These are phyloP conservation scores for Erethizon dorsatum DNA, from an alignment of 2,797 vertebrate species.

Conservation along the genomic window DNA sequence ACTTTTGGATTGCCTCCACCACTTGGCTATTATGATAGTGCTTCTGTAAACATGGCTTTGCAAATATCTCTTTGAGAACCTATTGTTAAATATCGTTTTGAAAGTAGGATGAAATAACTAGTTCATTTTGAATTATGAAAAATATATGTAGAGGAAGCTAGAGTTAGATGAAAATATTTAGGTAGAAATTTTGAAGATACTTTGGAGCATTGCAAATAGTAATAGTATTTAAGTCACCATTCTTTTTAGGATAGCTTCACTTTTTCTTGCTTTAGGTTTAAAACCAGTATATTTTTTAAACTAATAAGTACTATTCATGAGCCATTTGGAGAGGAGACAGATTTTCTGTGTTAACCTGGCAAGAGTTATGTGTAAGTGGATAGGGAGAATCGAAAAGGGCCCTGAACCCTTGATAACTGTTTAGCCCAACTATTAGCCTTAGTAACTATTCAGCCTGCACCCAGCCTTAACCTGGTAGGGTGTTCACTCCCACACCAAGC, in stretches of 20 bases:
- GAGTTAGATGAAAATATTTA: conserved; percentile 6
- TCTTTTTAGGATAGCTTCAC: conserved; percentile 12
- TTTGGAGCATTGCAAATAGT: conserved; percentile 30
- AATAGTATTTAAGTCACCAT: not conserved
- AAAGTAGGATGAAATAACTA: conserved; percentile 42
- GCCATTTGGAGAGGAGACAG: not conserved
- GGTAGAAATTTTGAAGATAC: conserved; percentile 44
- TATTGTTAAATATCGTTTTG: conserved; percentile 45
- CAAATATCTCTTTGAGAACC: not conserved
- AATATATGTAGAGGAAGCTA: not conserved
- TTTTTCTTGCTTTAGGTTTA: conserved; percentile 27
- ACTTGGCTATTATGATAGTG: not conserved
- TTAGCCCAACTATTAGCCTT: not conserved
- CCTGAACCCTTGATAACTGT: not conserved
- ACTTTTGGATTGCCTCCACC: not conserved
- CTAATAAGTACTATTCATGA: not conserved
- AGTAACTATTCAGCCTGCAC: not conserved
- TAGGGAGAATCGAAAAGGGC: not conserved
- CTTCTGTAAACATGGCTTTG: not conserved
- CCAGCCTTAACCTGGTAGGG: not conserved
- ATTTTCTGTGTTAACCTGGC: not conserved
- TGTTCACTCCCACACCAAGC: not conserved
- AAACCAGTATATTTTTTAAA: conserved; percentile 51
- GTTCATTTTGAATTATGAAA: conserved; percentile 46
- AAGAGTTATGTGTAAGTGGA: not conserved